Base-by-base conservation (phyloP, 2,888 invertebrate species). In the Phyllotreta cruciferae region DNA sequence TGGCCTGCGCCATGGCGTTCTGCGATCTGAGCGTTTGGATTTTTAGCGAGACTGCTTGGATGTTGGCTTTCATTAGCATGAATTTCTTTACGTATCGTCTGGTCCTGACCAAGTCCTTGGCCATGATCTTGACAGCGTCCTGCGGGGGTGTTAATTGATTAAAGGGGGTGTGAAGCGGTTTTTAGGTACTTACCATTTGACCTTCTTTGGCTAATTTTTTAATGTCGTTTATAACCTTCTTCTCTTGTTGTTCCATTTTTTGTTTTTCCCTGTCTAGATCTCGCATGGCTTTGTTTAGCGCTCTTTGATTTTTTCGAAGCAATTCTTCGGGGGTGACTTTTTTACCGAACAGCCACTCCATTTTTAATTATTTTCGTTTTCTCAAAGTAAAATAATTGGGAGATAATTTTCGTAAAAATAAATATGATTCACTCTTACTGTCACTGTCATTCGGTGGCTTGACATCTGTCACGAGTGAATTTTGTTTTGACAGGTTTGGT, bases 51-150 rank as follows among this genome's bases (percentile, higher is more conserved):
- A 97, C 96, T 0, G 96, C 97, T 83, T 99, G 98, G 74, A 99
- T 98, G 81, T 99, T 99, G 0, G 99, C 98, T 80, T 94, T 94
- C 98, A 99, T 99, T 70, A 99, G 81, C 90, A 99, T 98, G 80
- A 99, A 99, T 82, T 99, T 99, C 81, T 98, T 98, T 55, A 92
- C 91, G 77, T 98, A 98, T 53, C 91, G 88, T 65, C 99, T 86
- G 0, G 99, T 99, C 70, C 99, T 87, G 5, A 99, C 99, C 70
- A 99, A 84, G 83, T 99, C 99, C 80, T 96, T 96, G 0, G 99
- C 99, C 98, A 99, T 98, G 72, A 99, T 98, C 85, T 97, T 98
- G 0, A 99, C 99, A 9, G 99, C 96, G 83, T 99, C 98, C 95
- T 95, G 78, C 14, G n/a, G 10, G n/a, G 3, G 3, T 41, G 9